Evolutionary conservation across 2,888 invertebrate genomes (phyloP).

Genomic region (Holacanthella duospinosa): DNA sequence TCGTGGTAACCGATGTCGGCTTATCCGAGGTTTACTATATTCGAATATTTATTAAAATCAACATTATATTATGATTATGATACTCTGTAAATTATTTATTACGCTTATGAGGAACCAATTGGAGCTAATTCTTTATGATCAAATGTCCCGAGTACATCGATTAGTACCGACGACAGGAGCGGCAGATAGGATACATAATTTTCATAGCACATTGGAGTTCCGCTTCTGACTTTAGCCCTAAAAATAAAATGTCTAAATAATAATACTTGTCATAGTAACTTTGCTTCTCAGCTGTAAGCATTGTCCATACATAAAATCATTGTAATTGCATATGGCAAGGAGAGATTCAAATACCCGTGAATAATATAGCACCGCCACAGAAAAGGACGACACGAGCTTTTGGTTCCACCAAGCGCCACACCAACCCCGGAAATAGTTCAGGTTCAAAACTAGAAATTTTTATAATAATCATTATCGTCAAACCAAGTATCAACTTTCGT

Average conservation of each 20-base stretch:
- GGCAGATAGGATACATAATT: conserved; percentile 47
- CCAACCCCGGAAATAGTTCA: conserved; percentile 52
- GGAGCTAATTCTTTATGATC: neutral
- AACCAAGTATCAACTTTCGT: too few relatives aligned
- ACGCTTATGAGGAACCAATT: too few relatives aligned
- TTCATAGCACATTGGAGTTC: conserved; percentile 51
- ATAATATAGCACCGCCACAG: conserved; percentile 52
- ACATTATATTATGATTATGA: too few relatives aligned
- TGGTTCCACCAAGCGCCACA: conserved; percentile 52
- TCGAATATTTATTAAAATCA: too few relatives aligned
- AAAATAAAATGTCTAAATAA: too few relatives aligned
- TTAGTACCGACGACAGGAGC: conserved; percentile 12
- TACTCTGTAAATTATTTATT: too few relatives aligned
- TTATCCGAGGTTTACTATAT: too few relatives aligned
- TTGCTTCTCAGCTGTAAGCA: too few relatives aligned
- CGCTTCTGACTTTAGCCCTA: conserved; percentile 46
- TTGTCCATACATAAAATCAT: too few relatives aligned
- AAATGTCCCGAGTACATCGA: neutral
- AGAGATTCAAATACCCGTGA: conserved; percentile 42
- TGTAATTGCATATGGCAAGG: too few relatives aligned
- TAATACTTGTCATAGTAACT: too few relatives aligned
- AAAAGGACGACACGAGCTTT: conserved; percentile 52
- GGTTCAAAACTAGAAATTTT: conserved; percentile 47
- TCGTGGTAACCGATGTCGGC: too few relatives aligned
- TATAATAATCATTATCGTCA: neutral